phyloP scores from a whole-genome alignment of 1,140 invertebrate genomes.

The Brachionus asplanchnoidis region DNA sequence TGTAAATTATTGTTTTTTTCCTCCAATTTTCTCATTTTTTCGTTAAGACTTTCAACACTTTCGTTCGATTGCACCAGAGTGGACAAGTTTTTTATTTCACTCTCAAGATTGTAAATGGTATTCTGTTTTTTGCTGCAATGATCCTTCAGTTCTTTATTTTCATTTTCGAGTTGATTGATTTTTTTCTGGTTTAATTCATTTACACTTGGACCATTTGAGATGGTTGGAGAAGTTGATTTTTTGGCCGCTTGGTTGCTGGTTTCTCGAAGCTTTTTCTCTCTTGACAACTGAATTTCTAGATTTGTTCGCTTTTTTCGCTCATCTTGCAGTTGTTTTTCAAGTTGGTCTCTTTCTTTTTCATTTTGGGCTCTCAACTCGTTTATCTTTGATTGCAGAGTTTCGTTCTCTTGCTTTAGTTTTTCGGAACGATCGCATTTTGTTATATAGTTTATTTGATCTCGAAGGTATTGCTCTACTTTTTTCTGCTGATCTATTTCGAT shows the following conservation, averaged over 20 bases:
- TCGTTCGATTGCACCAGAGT: not conserved
- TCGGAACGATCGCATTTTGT: slow-evolving; percentile 67
- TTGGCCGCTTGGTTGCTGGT: slow-evolving; percentile 64
- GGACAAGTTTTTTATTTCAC: not conserved
- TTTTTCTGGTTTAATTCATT: not conserved
- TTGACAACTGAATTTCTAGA: slow-evolving; percentile 70
- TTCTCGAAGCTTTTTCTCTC: slow-evolving; percentile 67
- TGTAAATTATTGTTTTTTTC: slow-evolving; percentile 82
- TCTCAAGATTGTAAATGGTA: not conserved
- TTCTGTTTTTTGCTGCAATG: slow-evolving; percentile 31
- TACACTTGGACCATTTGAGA: slow-evolving; percentile 50
- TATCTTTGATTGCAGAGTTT: slow-evolving; percentile 70
- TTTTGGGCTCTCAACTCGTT: not conserved
- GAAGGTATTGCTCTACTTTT: slow-evolving; percentile 73
- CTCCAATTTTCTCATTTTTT: slow-evolving; percentile 73
- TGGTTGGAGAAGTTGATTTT: slow-evolving; percentile 58
- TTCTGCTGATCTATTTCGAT: slow-evolving; percentile 66
- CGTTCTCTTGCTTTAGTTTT: slow-evolving; percentile 73
- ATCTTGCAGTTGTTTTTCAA: slow-evolving; percentile 74
- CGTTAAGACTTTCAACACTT: slow-evolving; percentile 68
- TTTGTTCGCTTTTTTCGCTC: slow-evolving; percentile 70
- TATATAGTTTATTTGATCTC: slow-evolving; percentile 69
- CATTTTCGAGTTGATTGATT: not conserved
- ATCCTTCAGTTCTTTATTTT: not conserved
- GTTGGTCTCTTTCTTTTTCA: slow-evolving; percentile 22